Percentiles rank a stretch among this genome's conserved stretches.
These are phyloP conservation scores for Drosophila virilis DNA, from an alignment of 1,140 invertebrate species.

Conservation along the genomic window DNA sequence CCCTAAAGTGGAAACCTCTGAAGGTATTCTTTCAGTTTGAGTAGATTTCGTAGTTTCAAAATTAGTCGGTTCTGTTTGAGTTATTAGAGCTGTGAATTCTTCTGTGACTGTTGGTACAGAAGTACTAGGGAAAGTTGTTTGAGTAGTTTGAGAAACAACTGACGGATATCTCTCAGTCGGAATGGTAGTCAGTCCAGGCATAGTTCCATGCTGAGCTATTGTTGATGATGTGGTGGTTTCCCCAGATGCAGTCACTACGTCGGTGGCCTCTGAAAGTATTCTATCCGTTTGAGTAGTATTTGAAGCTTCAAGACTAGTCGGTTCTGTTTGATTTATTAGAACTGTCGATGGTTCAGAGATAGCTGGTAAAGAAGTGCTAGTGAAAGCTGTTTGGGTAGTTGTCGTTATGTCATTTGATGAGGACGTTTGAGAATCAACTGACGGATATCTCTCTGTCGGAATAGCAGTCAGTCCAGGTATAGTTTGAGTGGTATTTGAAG, in stretches of 20 bases:
- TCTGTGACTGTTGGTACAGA: not conserved
- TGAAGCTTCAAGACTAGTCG: not conserved
- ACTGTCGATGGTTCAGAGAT: not conserved
- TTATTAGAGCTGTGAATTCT: not conserved
- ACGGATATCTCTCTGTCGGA: no score
- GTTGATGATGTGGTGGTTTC: not conserved
- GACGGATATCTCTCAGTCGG: no score
- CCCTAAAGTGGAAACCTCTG: no score
- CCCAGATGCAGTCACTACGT: no score
- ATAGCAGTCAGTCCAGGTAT: no score
- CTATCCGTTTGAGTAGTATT: not conserved
- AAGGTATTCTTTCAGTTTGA: not conserved
- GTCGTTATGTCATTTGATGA: no score
- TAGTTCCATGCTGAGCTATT: no score
- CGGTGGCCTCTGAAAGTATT: not conserved
- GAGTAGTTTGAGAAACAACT: not conserved
- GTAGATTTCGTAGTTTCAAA: not conserved
- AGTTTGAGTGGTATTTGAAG: not conserved
- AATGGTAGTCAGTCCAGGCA: no score
- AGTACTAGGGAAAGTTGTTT: not conserved
- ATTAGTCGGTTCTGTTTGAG: not conserved
- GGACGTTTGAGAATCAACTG: no score
- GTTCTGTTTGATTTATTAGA: not conserved
- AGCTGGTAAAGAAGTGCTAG: not conserved
- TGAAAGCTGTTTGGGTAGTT: not conserved